Evolutionary conservation across 2,888 invertebrate genomes (phyloP).

Genomic region (Chloroclysta siterata): DNA sequence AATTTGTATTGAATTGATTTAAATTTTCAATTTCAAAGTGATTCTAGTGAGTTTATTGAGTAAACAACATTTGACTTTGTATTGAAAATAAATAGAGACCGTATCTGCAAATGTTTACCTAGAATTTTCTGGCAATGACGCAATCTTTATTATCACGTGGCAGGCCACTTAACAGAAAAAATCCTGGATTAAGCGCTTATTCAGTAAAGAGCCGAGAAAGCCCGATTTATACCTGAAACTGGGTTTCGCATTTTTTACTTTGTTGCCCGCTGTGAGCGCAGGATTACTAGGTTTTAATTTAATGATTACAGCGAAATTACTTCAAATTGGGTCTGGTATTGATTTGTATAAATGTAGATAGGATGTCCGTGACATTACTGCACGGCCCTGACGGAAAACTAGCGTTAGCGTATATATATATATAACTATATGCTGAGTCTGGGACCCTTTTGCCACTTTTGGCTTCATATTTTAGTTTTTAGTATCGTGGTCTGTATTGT

Average conservation of each 20-base stretch:
- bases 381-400: too few species aligned
- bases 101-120: neutral
- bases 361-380: too few species aligned
- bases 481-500: too few species aligned
- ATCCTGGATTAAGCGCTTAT: constrained; percentile 25
- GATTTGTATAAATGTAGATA: constrained; percentile 21
- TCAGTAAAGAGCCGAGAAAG: constrained; percentile 23
- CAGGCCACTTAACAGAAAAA: constrained; percentile 21
- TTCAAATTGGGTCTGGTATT: constrained; percentile 43
- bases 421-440: too few species aligned
- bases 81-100: too few species aligned
- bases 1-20: too few species aligned
- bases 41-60: too few species aligned
- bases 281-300: constrained; percentile 42
- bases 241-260: constrained; percentile 27
- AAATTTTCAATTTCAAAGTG: too few species aligned
- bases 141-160: constrained; percentile 18
- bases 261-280: constrained; percentile 24
- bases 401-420: too few species aligned
- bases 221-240: constrained; percentile 34
- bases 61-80: too few species aligned
- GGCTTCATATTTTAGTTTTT: too few species aligned
- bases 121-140: constrained; percentile 7
- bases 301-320: constrained; percentile 45
- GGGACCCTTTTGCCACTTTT: too few species aligned